Base-by-base conservation (phyloP, 2,888 invertebrate genomes). In the Xestia sexstrigata region DNA sequence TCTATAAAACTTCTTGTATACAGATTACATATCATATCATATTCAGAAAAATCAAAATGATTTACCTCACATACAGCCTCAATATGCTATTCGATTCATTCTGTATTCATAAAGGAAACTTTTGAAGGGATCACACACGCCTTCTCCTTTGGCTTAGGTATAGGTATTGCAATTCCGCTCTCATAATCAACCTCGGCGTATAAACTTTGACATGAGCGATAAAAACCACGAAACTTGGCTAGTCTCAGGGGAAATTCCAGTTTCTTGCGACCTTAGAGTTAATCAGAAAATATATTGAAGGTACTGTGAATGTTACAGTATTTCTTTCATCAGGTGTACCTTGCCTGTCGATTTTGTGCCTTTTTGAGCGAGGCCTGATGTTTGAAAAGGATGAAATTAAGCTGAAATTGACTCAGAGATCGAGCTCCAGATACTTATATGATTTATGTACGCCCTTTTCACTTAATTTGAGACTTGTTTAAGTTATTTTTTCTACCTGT, bases 191-290 rank as follows among this genome's bases (percentile, higher is more conserved):
- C 89, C 84, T 74, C 73, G 81, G 79, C 71, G 71, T 81, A 88
- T 89, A 90, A 92, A 92, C 90, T 92, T 91, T 91, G 92, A 89
- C 91, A 89, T 89, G 88, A 82, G 81, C 90, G 91, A 91, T 91
- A 90, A 88, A 49, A 91, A 89, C 88, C 86, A 84, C 87, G 81
- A 89, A 91, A 91, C 89, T 91, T 89, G 90, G 86, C 82, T 87
- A 87, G 79, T 86, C 94, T 88, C 93, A 1, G 70, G 93, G 93
- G 93, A 94, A 94, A 93, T 94, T 93, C 88, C 89, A 88, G 87
- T 88, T 91, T 85, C 90, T 89, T 88, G 87, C 84, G 87, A 88
- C 89, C 90, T 89, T 89, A 82, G 85, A 90, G 85, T 88, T 92
- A 91, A 92, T 92, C 90, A 92, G 86, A 92, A 92, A 90, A 91